phyloP scores from a whole-genome alignment of 2,797 vertebrate genomes.

The Notamacropus eugenii region DNA sequence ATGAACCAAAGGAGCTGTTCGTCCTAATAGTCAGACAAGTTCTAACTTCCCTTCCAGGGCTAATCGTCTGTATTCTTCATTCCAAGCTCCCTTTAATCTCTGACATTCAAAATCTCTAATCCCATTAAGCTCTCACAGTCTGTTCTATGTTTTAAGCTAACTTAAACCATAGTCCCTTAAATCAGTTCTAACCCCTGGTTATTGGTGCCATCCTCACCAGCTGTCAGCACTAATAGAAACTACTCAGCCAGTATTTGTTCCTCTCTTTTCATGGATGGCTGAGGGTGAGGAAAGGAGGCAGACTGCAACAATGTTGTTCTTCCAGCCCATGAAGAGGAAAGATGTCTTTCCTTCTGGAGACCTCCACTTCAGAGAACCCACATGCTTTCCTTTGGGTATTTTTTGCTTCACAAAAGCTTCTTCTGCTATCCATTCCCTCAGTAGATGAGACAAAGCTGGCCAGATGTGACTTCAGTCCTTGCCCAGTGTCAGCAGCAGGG shows the following conservation, averaged over 20 bases:
- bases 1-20: neutral
- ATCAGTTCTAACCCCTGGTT: neutral
- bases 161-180: neutral
- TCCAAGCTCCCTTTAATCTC: neutral
- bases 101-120: neutral
- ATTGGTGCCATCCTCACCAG: neutral
- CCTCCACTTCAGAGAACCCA: neutral
- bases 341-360: neutral
- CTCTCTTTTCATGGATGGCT: neutral
- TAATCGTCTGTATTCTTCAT: neutral
- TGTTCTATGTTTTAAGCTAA: neutral
- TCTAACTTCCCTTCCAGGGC: neutral
- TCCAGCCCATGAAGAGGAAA: neutral
- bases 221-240: neutral
- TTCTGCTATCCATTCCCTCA: neutral
- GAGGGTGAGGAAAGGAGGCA: neutral
- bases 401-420: neutral
- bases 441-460: neutral
- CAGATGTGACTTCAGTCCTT: neutral
- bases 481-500: neutral
- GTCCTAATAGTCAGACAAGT: neutral
- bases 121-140: neutral
- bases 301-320: neutral
- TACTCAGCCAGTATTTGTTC: neutral
- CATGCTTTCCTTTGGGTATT: neutral